Base-by-base conservation (phyloP, 1,140 invertebrate genomes). In the Pinna nobilis region DNA sequence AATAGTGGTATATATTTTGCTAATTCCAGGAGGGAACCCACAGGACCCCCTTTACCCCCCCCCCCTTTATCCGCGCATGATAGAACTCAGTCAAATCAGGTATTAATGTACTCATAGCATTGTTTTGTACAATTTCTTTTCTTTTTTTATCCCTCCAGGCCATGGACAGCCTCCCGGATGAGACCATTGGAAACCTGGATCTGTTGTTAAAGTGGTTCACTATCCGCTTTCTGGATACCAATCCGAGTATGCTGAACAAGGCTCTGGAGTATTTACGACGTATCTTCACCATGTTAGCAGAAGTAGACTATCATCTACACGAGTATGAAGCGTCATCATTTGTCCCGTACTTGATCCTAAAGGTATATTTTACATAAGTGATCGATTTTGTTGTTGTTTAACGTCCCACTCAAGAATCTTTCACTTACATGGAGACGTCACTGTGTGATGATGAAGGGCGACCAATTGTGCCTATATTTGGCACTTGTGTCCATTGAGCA, bases 141-240 rank as follows among this genome's bases (percentile, higher is more conserved):
- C n/a, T 13, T 53, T 13, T 20, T 35, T 59, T 59, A 13, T 25
- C 55, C 59, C 30, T 88, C 57, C 77, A 92, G 90, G 95, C 96
- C 90, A 89, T 97, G 32, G 90, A 93, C 6, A 92, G 91, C 25
- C 94, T 95, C 78, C 92, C 92, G 18, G 92, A 93, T 82, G 94
- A 95, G 5, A 91, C 97, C 25, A 92, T 97, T 33, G 93, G 93
- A 15, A 99, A 99, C 90, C 90, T 98, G 64, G 98, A 99, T 91
- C 90, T 99, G 47, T 94, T 99, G 70, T 90, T 99, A 13, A 98
- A 98, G 88, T 99, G 98, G 98, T 87, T 98, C 71, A 98, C 97
- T 0, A 87, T 99, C 18, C 91, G 97, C 76, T 99, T 99, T 88
- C 99, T 98, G 83, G 98, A 99, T 90, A 99, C 98, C 11, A 99